Evolutionary conservation across 2,797 vertebrate genomes (phyloP).

Genomic region (Zenarchopterus dispar): DNA sequence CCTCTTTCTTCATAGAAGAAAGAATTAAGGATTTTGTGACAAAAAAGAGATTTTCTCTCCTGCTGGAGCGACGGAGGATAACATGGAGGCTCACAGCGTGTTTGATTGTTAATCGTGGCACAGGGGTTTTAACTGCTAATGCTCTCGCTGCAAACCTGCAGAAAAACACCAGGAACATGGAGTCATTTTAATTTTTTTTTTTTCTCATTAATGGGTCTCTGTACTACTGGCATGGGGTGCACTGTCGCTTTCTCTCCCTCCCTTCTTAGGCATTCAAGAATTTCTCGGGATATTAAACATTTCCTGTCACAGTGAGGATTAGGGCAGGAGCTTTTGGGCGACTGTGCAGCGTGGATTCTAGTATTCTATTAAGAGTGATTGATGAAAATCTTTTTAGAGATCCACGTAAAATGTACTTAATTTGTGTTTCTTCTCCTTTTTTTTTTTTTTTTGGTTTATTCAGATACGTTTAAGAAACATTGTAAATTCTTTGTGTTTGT

Average conservation of each 20-base stretch:
- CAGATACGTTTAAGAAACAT: slow-evolving; percentile 31
- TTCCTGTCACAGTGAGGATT: slow-evolving; percentile 79
- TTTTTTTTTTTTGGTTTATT: neutral
- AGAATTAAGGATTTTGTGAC: slow-evolving; percentile 90
- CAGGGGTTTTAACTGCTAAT: slow-evolving; percentile 86
- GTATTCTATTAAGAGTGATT: slow-evolving; percentile 71
- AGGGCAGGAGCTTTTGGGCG: slow-evolving; percentile 74
- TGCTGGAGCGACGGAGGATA: slow-evolving; percentile 86
- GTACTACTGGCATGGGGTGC: slow-evolving; percentile 73
- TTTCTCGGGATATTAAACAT: slow-evolving; percentile 78
- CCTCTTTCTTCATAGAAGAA: slow-evolving; percentile 85
- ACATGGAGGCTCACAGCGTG: slow-evolving; percentile 85
- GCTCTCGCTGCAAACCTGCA: slow-evolving; percentile 84
- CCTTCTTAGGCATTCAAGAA: slow-evolving; percentile 68
- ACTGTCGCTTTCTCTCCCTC: slow-evolving; percentile 65
- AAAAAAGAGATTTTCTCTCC: slow-evolving; percentile 89
- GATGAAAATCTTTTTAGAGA: slow-evolving; percentile 39
- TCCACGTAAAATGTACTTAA: slow-evolving; percentile 38
- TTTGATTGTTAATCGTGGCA: slow-evolving; percentile 87
- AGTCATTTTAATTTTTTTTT: slow-evolving; percentile 48
- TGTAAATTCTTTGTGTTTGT: slow-evolving; percentile 28
- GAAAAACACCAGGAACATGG: slow-evolving; percentile 83
- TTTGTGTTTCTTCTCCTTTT: slow-evolving; percentile 11
- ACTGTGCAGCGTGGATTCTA: slow-evolving; percentile 66
- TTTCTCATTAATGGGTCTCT: slow-evolving; percentile 81